Conservation (phyloP, 2,113 vertebrate species). For the Ageneiosus marmoratus region DNA sequence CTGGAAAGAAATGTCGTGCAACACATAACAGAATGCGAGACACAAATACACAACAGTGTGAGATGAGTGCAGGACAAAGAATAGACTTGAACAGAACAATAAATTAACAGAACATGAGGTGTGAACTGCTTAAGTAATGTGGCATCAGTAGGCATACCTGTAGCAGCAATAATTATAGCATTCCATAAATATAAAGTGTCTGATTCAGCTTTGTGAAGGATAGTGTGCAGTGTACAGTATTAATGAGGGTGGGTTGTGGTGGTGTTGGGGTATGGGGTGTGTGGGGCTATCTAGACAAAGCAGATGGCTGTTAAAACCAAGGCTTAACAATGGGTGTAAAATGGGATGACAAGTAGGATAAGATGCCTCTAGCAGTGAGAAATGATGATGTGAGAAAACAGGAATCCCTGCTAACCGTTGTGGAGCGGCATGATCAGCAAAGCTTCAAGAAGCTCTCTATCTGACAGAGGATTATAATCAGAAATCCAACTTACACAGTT, state of each 20-base stretch:
- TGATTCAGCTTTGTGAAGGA: not conserved
- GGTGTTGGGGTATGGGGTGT: not conserved
- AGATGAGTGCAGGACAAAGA: not conserved
- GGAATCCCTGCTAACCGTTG: not conserved
- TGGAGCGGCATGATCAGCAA: not conserved
- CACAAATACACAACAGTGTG: not conserved
- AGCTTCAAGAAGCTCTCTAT: not conserved
- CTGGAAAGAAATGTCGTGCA: not conserved
- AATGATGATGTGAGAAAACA: not conserved
- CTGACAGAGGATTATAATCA: not conserved
- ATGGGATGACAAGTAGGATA: not conserved
- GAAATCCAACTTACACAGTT: not conserved
- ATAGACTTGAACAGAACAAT: not conserved
- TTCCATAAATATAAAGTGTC: not conserved
- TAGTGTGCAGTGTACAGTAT: not conserved
- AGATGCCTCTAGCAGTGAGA: not conserved
- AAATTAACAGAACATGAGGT: not conserved
- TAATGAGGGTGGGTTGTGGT: not conserved
- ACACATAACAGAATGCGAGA: not conserved
- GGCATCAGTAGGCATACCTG: not conserved
- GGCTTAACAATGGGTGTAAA: not conserved
- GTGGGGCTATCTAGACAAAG: not conserved
- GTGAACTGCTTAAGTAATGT: not conserved
- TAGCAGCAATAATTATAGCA: not conserved
- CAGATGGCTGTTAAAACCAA: not conserved